These are phyloP conservation scores for Agonopterix subpropinquella DNA, from an alignment of 2,888 invertebrate genomes.

Conservation along the genomic window DNA sequence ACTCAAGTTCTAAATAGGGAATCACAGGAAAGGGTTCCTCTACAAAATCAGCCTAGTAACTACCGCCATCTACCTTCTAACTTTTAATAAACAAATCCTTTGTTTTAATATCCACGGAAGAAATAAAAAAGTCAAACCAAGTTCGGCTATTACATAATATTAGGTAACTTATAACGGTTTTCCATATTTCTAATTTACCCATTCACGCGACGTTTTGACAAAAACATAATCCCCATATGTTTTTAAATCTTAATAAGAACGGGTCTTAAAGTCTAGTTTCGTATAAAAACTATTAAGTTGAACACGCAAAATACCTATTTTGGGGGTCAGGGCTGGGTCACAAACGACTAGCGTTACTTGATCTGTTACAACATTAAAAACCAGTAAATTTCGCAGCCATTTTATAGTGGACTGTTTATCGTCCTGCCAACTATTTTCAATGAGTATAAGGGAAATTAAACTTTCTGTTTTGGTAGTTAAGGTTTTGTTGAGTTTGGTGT, in stretches of 20 bases:
- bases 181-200: no score
- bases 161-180: no score
- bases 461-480: neutral
- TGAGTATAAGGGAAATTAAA: neutral
- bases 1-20: no score
- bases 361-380: slow-evolving; percentile 8
- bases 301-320: slow-evolving; percentile 57
- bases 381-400: slow-evolving; percentile 6
- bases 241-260: slow-evolving; percentile 13
- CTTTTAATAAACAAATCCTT: no score
- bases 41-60: no score
- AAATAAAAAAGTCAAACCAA: no score
- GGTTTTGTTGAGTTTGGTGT: neutral
- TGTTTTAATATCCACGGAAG: no score
- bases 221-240: slow-evolving; percentile 1
- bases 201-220: no score
- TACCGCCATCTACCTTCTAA: no score
- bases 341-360: slow-evolving; percentile 19
- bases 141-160: no score
- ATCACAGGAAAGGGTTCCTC: no score
- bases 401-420: slow-evolving; percentile 15
- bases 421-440: slow-evolving; percentile 6
- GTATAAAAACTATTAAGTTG: slow-evolving; percentile 32
- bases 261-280: slow-evolving; percentile 18
- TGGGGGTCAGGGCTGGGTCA: slow-evolving; percentile 54